Evolutionary conservation across 2,113 vertebrate genomes (phyloP).

Genomic region (Deroptyus accipitrinus): DNA sequence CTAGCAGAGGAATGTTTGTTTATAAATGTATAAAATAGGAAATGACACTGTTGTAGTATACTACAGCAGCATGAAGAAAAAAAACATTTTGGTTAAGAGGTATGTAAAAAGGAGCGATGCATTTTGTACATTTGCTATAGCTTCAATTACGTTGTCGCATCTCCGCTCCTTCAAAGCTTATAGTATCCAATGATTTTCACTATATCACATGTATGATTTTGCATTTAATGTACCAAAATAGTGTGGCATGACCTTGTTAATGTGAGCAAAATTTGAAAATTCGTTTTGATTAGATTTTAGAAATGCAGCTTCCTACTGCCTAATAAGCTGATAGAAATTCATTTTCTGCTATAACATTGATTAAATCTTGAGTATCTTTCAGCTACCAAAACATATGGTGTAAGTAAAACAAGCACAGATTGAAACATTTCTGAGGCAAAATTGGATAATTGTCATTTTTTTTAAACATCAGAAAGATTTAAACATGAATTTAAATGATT

Average conservation of each 20-base stretch:
- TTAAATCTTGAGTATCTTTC: slow-evolving; percentile 21
- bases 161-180: neutral
- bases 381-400: slow-evolving; percentile 16
- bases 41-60: neutral
- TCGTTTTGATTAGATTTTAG: neutral
- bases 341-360: neutral
- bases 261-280: neutral
- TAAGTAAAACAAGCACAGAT: slow-evolving; percentile 56
- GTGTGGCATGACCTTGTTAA: neutral
- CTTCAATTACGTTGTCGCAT: neutral
- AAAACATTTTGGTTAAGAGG: rapidly evolving
- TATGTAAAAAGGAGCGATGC: neutral
- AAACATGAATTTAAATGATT: slow-evolving; percentile 34
- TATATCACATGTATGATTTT: neutral
- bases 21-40: neutral
- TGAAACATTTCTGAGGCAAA: slow-evolving; percentile 43
- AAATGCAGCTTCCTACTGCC: neutral
- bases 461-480: neutral
- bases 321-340: neutral
- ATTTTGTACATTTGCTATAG: neutral
- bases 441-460: neutral
- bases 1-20: neutral
- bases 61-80: neutral
- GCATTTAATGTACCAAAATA: neutral
- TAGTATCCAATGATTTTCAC: neutral